These are phyloP conservation scores for Columbina picui DNA, from an alignment of 2,113 vertebrate genomes.

Conservation along the genomic window DNA sequence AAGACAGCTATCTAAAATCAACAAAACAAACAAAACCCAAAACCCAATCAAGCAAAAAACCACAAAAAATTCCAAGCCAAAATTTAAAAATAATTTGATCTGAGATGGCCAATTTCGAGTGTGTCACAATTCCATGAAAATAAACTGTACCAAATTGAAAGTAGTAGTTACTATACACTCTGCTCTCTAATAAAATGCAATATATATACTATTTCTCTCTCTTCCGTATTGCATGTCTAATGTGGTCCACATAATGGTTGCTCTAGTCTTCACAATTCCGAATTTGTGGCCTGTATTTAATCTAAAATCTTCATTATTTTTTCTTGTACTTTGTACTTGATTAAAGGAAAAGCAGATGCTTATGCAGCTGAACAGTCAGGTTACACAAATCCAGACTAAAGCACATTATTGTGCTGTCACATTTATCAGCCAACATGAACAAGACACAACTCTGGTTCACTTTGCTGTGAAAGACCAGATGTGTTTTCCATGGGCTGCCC, in stretches of 20 bases:
- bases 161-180: not conserved
- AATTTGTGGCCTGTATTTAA: not conserved
- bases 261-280: not conserved
- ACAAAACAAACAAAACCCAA: not conserved
- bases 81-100: not conserved
- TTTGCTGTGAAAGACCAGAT: not conserved
- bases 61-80: no score
- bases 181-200: not conserved
- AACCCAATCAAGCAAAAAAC: no score
- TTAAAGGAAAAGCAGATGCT: not conserved
- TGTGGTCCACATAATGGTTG: not conserved
- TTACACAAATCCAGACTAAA: not conserved
- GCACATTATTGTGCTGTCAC: not conserved
- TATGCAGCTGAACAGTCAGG: not conserved
- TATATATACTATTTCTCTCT: not conserved
- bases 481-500: not conserved
- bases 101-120: not conserved
- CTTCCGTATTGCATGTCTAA: not conserved
- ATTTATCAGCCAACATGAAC: not conserved
- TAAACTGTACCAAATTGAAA: not conserved
- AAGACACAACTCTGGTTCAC: fast-evolving
- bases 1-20: not conserved
- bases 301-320: not conserved
- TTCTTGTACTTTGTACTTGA: not conserved
- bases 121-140: not conserved